Evolutionary conservation across 2,888 invertebrate species (phyloP), one percentile per base, ranked within the genome.

Genomic region (Adelognathus sp.): DNA sequence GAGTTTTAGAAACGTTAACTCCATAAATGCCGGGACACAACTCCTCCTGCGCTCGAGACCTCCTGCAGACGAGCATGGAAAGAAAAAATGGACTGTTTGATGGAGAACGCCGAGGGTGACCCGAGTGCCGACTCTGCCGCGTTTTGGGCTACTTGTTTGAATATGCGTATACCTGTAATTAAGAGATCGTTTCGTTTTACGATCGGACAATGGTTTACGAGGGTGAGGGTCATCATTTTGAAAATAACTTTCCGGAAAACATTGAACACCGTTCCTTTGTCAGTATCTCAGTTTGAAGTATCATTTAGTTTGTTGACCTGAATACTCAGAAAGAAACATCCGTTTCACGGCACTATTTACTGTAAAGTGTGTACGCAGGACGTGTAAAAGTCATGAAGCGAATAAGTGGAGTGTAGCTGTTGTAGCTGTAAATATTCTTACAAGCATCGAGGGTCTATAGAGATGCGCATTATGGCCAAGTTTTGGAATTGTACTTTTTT

Each of bases 1-100:
- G 91, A 92, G 92, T 92, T 91, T 90, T 87, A 90, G 89, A 90
- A 90, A 91, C 89, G 90, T 89, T 90, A 89, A 90, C 89, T 90
- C 89, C 88, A 88, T 89, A 90, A 90, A 90, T 88, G 90, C 89
- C 90, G 88, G 79, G 88, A 85, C n/a, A n/a, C 88, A 87, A 86
- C 87, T 88, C 86, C 84, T 81, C 76, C 54, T 50, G 56, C 69
- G 56, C 70, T 54, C 72, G 61, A 71, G 66, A 18, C 81, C 63
- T 70, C 31, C 58, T 70, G 54, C 74, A 71, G 63, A 67, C 71
- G 76, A 58, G 52, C 50, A 61, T 44, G 77, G 69, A 75, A 64
- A 52, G n/a, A 60, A 76, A 73, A 61, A 60, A 71, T 46, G 58
- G 52, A 64, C 18, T 39, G 29, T 29, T 79, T 75, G 80, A 77